These are phyloP conservation scores for Dryadula phaetusa DNA, from an alignment of 2,888 invertebrate species.

Conservation along the genomic window DNA sequence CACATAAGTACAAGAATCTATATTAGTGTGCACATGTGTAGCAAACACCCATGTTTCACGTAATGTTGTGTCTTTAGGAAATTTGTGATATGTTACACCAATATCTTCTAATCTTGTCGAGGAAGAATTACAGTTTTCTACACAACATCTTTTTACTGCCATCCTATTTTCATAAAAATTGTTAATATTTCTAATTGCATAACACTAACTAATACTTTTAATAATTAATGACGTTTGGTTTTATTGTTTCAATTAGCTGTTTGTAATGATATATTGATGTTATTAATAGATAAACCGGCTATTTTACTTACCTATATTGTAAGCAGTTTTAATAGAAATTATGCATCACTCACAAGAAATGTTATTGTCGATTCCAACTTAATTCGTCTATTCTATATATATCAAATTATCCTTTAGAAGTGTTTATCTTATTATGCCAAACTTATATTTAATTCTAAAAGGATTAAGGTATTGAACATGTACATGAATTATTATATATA, in stretches of 20 bases:
- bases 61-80: conserved; percentile 86
- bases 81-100: conserved; percentile 90
- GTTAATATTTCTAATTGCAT: conserved; percentile 29
- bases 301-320: conserved; percentile 18
- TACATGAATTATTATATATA: neutral
- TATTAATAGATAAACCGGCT: neutral
- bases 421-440: neutral
- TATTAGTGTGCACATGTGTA: conserved; percentile 83
- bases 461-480: too few relatives aligned
- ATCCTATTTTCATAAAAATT: conserved; percentile 65
- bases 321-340: neutral
- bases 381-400: neutral
- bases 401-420: neutral
- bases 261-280: neutral
- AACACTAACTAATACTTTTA: conserved; percentile 5
- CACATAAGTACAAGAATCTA: conserved; percentile 85
- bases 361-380: conserved; percentile 1
- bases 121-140: conserved; percentile 86
- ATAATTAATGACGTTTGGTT: neutral
- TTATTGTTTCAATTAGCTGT: neutral
- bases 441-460: neutral
- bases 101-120: conserved; percentile 85
- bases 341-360: conserved; percentile 4
- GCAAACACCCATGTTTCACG: conserved; percentile 87
- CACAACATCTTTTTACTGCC: conserved; percentile 86